Conservation (phyloP, 2,113 vertebrate species). For the Cottus gobio region DNA sequence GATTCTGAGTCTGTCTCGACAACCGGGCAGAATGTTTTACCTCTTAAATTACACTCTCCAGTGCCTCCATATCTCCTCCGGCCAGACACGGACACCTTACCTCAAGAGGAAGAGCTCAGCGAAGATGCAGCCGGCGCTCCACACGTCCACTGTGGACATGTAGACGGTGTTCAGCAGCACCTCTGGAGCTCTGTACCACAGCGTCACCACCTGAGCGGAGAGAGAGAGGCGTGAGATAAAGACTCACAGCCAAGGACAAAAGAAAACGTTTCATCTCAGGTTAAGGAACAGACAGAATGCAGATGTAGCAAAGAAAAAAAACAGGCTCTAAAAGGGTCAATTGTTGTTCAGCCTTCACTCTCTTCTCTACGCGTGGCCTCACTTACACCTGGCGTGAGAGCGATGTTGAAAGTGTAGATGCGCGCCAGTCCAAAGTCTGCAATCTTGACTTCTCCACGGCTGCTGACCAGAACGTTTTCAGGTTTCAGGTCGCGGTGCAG, state of each 20-base stretch:
- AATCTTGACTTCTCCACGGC: slow-evolving; percentile 81
- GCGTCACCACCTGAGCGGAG: slow-evolving; percentile 80
- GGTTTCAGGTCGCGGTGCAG: slow-evolving; percentile 86
- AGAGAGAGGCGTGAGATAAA: neutral
- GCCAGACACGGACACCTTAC: slow-evolving; percentile 48
- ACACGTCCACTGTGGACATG: slow-evolving; percentile 84
- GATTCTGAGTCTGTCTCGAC: too few species aligned
- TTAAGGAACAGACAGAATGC: neutral
- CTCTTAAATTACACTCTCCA: neutral
- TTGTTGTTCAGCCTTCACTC: neutral
- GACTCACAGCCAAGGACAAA: neutral
- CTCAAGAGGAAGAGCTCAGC: slow-evolving; percentile 83
- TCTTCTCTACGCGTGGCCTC: neutral
- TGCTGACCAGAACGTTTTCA: slow-evolving; percentile 83
- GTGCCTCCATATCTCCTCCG: neutral
- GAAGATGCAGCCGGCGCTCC: slow-evolving; percentile 85
- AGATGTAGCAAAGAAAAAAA: neutral
- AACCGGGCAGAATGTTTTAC: neutral
- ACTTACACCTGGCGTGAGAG: slow-evolving; percentile 85
- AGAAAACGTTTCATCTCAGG: neutral
- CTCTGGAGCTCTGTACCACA: slow-evolving; percentile 86
- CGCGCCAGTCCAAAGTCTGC: slow-evolving; percentile 85
- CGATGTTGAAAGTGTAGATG: slow-evolving; percentile 79
- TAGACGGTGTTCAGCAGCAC: slow-evolving; percentile 83
- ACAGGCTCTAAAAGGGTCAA: neutral